Base-by-base conservation (phyloP, 1,140 invertebrate genomes). In the Saccostrea glomerata region DNA sequence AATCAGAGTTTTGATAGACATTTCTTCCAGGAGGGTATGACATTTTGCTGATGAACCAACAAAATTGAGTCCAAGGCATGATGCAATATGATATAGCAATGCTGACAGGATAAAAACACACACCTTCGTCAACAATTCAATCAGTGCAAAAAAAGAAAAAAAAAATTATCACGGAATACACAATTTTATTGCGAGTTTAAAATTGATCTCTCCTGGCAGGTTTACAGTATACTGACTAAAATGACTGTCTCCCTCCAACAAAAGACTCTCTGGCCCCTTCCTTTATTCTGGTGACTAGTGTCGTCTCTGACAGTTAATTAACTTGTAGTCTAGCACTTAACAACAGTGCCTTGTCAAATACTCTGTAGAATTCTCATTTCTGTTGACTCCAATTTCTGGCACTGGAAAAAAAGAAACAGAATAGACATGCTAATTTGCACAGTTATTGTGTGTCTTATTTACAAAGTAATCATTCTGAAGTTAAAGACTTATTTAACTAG, bases 401-500 rank as follows among this genome's bases (percentile, higher is more conserved):
- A 77, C 70, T 77, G 23, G 25, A 77, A 77, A 77, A 47, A 47
- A 77, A 77, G 70, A 77, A 15, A 73, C 23, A 77, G 11, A 77
- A 77, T 77, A 77, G 70, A 77, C 70, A 77, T 77, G 70, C 70
- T 77, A 77, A 77, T 36, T 77, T 77, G 70, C 70, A 12, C 70
- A 77, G 23, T 25, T 30, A 30, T 77, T 77, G 60, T 66, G 25
- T 15, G 30, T 77, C 25, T 77, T 77, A 77, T 77, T 77, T 40
- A 77, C 70, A 4, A 77, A 77, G 70, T 77, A 77, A 77, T 77
- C 70, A 77, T 77, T 77, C 70, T 13, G 70, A 77, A 77, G 70
- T 40, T 77, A 77, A 77, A 77, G 23, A 77, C 70, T 77, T 77
- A 77, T 77, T 77, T 77, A 77, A 77, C 70, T 77, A 25, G 70